Conservation (phyloP, 2,888 invertebrate genomes). For the Agrilus biguttatus region DNA sequence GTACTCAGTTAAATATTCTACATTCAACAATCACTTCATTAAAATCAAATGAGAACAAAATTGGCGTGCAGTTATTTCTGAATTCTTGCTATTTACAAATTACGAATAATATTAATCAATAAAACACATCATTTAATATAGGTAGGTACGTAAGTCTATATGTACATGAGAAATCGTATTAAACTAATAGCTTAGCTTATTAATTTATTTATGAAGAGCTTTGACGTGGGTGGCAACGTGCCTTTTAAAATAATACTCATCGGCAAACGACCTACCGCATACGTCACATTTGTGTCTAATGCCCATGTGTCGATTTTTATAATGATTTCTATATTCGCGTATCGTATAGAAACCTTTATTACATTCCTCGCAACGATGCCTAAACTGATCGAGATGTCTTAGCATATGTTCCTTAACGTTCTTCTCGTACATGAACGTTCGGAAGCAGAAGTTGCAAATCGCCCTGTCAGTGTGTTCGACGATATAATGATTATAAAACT, state of each 20-base stretch:
- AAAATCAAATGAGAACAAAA: background rate
- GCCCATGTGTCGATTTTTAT: constrained; percentile 30
- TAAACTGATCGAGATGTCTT: constrained; percentile 29
- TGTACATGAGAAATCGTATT: constrained; percentile 1
- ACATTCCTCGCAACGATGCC: constrained; percentile 29
- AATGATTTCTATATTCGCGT: constrained; percentile 29
- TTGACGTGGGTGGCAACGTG: constrained; percentile 27
- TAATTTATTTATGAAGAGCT: constrained; percentile 1
- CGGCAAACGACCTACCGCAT: constrained; percentile 29
- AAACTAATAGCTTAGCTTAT: background rate
- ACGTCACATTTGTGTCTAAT: constrained; percentile 27
- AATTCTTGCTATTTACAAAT: background rate
- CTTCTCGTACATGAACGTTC: constrained; percentile 31
- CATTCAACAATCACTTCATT: background rate
- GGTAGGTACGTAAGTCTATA: background rate
- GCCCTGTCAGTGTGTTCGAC: constrained; percentile 26
- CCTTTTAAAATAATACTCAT: constrained; percentile 29
- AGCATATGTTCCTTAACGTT: constrained; percentile 31
- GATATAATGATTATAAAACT: constrained; percentile 26
- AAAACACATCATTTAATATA: background rate
- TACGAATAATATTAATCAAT: background rate
- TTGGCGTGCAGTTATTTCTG: background rate
- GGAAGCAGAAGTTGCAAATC: constrained; percentile 29
- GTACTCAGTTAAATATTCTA: too few species aligned
- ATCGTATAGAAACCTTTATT: constrained; percentile 31